Conservation (phyloP, 1,140 invertebrate genomes). For the Tyrophagus putrescentiae region DNA sequence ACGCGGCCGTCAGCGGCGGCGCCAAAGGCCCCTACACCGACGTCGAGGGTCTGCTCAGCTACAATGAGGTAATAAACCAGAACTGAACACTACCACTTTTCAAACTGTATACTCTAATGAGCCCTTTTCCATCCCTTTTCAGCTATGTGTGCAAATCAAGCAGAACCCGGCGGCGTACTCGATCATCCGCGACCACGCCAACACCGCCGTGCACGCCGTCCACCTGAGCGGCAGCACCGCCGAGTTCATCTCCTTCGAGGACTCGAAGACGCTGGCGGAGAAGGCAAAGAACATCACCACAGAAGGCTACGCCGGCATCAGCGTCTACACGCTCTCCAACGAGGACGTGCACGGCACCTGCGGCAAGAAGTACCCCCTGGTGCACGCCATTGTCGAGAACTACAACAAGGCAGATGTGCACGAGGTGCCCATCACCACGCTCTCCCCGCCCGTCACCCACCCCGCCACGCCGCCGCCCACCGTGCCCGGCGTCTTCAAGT, state of each 20-base stretch:
- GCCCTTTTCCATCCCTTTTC: neutral
- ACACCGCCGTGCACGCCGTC: constrained; percentile 18
- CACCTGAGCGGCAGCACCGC: neutral
- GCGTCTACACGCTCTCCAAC: constrained; percentile 20
- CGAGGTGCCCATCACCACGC: neutral
- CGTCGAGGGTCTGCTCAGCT: constrained; percentile 4
- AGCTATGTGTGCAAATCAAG: constrained; percentile 12
- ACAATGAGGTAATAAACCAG: constrained; percentile 3
- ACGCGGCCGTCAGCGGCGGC: neutral
- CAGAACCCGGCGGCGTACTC: neutral
- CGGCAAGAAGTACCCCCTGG: constrained; percentile 20
- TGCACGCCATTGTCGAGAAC: constrained; percentile 12
- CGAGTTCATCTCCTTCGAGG: constrained; percentile 21
- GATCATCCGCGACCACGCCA: constrained; percentile 17
- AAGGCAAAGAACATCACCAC: constrained; percentile 15
- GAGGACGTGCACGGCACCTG: constrained; percentile 17
- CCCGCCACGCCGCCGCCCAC: neutral
- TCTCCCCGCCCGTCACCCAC: neutral
- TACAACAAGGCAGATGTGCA: neutral
- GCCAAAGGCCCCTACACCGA: constrained; percentile 17
- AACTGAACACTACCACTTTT: neutral
- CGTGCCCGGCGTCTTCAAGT: constrained; percentile 6
- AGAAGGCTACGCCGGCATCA: constrained; percentile 14
- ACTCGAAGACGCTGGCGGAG: constrained; percentile 7
- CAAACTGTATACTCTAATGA: too few relatives aligned